Evolutionary conservation across 2,797 vertebrate species (phyloP).

Genomic region (Cottoperca gobio): DNA sequence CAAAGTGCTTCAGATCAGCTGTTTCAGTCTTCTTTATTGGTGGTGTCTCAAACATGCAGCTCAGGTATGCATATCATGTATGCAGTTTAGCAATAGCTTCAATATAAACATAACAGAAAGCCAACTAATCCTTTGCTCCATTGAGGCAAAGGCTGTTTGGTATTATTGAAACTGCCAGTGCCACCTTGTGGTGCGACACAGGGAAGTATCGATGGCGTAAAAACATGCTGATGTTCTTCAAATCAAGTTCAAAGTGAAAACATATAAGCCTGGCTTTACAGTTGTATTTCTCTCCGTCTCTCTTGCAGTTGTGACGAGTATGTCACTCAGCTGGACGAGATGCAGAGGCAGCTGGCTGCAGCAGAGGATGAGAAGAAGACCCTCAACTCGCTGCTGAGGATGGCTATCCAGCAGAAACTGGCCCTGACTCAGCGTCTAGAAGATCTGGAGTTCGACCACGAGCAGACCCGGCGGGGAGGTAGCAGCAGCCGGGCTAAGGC

Average conservation of each 20-base stretch:
- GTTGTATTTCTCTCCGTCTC: constrained; percentile 1
- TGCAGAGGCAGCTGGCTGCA: constrained; percentile 97
- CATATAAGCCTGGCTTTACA: neutral
- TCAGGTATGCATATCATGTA: neutral
- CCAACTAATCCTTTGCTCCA: neutral
- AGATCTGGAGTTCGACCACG: constrained; percentile 95
- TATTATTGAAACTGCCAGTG: neutral
- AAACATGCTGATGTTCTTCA: neutral
- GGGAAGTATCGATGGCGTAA: constrained; percentile 8
- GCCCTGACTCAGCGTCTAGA: constrained; percentile 98
- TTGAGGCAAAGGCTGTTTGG: neutral
- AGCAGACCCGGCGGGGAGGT: constrained; percentile 91
- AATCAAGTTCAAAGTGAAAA: neutral
- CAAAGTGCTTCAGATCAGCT: neutral
- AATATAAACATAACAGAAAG: neutral
- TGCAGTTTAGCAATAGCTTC: neutral
- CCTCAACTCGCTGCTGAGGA: constrained; percentile 95
- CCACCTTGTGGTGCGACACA: constrained; percentile 38
- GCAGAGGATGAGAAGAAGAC: constrained; percentile 99
- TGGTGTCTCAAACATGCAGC: neutral
- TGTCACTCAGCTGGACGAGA: constrained; percentile 96
- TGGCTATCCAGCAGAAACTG: constrained; percentile 99
- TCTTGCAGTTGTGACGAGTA: constrained; percentile 94
- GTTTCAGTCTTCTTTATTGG: neutral
- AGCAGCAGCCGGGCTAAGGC: constrained; percentile 84